Base-by-base conservation (phyloP, 2,888 invertebrate genomes). In the Diarsia brunnea region DNA sequence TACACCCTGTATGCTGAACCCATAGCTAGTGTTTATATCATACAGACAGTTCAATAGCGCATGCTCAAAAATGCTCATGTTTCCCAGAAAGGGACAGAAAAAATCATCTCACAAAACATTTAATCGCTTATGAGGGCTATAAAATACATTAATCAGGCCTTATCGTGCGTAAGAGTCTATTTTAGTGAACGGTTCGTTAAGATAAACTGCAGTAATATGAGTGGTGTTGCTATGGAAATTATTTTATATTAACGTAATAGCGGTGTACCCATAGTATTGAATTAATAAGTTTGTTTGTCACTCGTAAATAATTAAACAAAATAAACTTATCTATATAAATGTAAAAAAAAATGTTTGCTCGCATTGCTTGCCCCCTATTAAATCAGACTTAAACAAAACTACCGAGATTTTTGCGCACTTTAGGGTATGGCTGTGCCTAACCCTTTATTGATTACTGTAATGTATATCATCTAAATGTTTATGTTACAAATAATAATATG, bases 91-190 rank as follows among this genome's bases (percentile, higher is more conserved):
- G 7, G 14, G 7, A 21, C n/a, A 47, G 14, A 38, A 70, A 58
- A 27, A n/a, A 47, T 45, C 31, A 38, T 27, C 14, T 24, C 21
- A 53, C 11, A 14, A 49, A 45, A 49, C 27, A 27, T 19, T 19
- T n/a, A 24, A 67, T 63, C 43, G 45, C 21, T 70, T 14, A 21
- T 64, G 24, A 14, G 31, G 21, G 19, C 58, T 68, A 63, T 66
- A 58, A 69, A 66, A 58, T 60, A 78, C 43, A 73, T 64, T 70
- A 70, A 73, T 70, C 24, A 55, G 45, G 16, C 55, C 27, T 69
- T 84, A 72, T 81, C 82, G 61, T 49, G 55, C 55, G 31, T 27
- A 31, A n/a, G 21, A 65, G 74, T 65, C 68, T 72, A 72, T 83
- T 79, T 73, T 16, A 27, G 67, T 81, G 27, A 47, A 66, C 14